Evolutionary conservation across 2,113 vertebrate species (phyloP), one percentile per base, ranked within the genome.

Genomic region (Oreotragus oreotragus): DNA sequence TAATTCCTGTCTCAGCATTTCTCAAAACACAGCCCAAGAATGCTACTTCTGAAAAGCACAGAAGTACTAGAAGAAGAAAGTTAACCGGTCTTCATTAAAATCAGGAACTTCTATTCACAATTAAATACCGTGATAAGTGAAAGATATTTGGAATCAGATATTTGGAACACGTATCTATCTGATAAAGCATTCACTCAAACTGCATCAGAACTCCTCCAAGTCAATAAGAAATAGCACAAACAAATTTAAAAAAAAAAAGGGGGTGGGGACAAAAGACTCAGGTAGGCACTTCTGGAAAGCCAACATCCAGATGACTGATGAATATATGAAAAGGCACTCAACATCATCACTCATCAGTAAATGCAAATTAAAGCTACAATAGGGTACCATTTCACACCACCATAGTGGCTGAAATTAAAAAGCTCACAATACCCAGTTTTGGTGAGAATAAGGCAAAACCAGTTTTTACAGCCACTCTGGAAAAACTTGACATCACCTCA

Each of bases 1-100:
- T 30, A 84, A 53, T 60, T 84, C 57, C 91, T 70, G 55, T 55
- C 66, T 91, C 28, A 76, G 51, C 86, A 80, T 96, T 93, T 88
- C 57, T 94, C 80, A 96, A 94, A 92, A 94, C 53, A 14, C 39
- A 10, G 27, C n/a, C 47, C 55, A 95, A 96, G 23, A 90, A 89
- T 51, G 62, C 33, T 89, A 64, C 17, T 89, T 84, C 64, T 47
- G 13, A 76, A 90, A 43, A 45, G 23, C 25, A 60, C 47, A 55
- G 53, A 80, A 83, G 53, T 81, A 91, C 81, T 94, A 43, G 58
- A 79, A 84, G 58, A 57, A 51, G 7, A 91, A 93, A 79, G n/a
- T 43, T 30, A 91, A 84, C 30, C 36, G 6, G 30, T 77, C 62
- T 94, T 94, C n/a, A 86, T 81, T 60, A 91, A 91, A 94, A 84